Evolutionary conservation across 2,797 vertebrate genomes (phyloP), one percentile per base, ranked within the genome.

Genomic region (Smutsia temminckii): DNA sequence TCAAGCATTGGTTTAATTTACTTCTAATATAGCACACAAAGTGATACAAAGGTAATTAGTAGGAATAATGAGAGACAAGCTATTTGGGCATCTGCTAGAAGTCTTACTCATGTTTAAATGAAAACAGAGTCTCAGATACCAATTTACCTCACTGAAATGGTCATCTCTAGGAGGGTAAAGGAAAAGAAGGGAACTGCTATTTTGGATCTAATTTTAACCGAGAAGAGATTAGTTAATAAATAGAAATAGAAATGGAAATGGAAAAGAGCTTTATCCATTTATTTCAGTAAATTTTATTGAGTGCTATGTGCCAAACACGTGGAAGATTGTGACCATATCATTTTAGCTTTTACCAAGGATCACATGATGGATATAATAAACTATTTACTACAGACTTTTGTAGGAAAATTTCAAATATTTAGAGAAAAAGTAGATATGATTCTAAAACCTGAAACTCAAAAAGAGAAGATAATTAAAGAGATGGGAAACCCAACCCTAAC

Each of bases 201-300:
- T 85, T 92, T 85, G 64, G 57, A 59, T 89, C 64, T 95, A 66
- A 94, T 94, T 96, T 92, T 97, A 86, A 94, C 79, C 42, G 92
- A 68, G 51, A 77, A 89, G 87, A 91, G 72, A 89, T 51, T 92
- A 72, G 14, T 61, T 87, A 57, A 42, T 80, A 51, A 92, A 94
- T 4, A 66, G 63, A 89, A 91, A n/a, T 74, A 37, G 55, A 95
- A 81, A 25, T 4, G 61, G 63, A 89, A 91, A n/a, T 74, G 42
- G 55, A 95, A 81, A 25, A 57, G 85, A 68, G 29, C 32, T 88
- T 83, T 85, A 63, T 78, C 75, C n/a, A 37, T 92, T 89, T 95
- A 27, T 68, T 46, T 96, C 61, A 77, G 2, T 89, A 94, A 89
- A 91, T 93, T n/a, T 61, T 49, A 89, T 1, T 37, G 16, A 51